A percentile compares a stretch with the other conserved stretches of the same genome.
phyloP scores from a whole-genome alignment of 64 coral and sea anemone genomes.

The Actinia tenebrosa region DNA sequence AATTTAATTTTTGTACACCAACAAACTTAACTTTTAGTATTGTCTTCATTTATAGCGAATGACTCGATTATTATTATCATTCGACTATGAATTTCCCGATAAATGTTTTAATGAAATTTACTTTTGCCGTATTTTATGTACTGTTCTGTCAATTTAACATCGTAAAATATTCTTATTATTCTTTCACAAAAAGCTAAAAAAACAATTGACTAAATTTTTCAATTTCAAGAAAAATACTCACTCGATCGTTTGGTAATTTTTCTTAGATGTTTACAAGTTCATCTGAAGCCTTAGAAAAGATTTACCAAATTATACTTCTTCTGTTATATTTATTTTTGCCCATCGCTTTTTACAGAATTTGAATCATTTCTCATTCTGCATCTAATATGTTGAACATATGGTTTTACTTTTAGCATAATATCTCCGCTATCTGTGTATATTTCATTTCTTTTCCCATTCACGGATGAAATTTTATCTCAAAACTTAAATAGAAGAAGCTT shows the following conservation, averaged over 20 bases:
- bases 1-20: not conserved
- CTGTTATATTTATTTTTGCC: too few relatives aligned
- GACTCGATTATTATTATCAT: not conserved
- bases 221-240: too few relatives aligned
- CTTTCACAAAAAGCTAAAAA: too few relatives aligned
- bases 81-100: not conserved
- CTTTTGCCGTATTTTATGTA: not conserved
- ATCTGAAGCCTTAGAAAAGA: too few relatives aligned
- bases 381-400: too few relatives aligned
- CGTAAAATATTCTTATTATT: too few relatives aligned
- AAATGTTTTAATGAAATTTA: not conserved
- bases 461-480: not conserved
- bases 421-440: not conserved
- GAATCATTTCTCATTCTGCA: too few relatives aligned
- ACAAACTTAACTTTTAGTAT: not conserved
- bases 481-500: not conserved
- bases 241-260: too few relatives aligned
- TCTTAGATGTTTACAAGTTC: too few relatives aligned
- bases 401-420: not conserved
- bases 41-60: not conserved
- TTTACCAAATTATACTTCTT: too few relatives aligned
- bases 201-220: too few relatives aligned
- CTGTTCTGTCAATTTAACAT: not conserved
- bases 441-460: not conserved
- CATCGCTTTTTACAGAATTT: too few relatives aligned